Evolutionary conservation across 2,888 invertebrate genomes (phyloP).

Genomic region (Diplolepis rosae): DNA sequence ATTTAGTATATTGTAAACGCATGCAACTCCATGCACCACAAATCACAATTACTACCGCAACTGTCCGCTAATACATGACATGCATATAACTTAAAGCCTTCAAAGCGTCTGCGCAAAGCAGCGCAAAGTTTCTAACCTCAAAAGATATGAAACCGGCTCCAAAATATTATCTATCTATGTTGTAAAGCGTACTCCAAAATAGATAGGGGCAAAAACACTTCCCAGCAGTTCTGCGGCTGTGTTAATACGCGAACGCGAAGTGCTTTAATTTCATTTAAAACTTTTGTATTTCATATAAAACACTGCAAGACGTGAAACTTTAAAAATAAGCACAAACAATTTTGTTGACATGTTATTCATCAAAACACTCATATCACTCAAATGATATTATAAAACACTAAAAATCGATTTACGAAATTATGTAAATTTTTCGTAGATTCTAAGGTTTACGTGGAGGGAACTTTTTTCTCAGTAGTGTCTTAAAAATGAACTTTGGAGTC

Average conservation of each 20-base stretch:
- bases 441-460: conserved; percentile 34
- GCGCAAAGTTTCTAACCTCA: not conserved
- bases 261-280: not conserved
- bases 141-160: not conserved
- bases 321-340: not conserved
- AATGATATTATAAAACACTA: not conserved
- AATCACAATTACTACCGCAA: no score
- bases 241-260: not conserved
- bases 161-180: no score
- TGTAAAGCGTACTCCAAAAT: no score
- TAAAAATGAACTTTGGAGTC: not conserved
- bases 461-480: conserved; percentile 33
- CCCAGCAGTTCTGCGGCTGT: not conserved
- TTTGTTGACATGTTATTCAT: not conserved
- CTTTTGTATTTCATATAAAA: not conserved
- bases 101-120: not conserved
- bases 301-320: not conserved
- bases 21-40: no score
- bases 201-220: not conserved
- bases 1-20: no score
- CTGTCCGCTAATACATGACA: no score
- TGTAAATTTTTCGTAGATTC: not conserved
- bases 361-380: not conserved
- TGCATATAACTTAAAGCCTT: not conserved
- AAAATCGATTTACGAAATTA: not conserved